Percentiles rank a stretch among this genome's conserved stretches.
phyloP scores from a whole-genome alignment of 2,888 invertebrate genomes.

The Bellardia bayeri region DNA sequence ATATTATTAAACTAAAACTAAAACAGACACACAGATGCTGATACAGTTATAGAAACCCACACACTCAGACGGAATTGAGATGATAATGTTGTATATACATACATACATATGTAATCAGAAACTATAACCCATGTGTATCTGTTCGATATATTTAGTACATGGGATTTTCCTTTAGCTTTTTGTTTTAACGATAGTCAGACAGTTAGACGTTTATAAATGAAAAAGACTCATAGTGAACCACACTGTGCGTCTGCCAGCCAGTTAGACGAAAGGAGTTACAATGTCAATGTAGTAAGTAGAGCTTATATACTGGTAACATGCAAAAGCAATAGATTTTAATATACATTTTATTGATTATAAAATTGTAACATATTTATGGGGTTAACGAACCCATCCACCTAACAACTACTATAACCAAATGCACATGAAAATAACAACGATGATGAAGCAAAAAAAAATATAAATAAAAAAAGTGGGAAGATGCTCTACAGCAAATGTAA shows the following conservation, averaged over 20 bases:
- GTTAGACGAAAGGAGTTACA: slow-evolving; percentile 9
- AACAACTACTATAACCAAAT: not conserved
- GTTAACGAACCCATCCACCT: slow-evolving; percentile 32
- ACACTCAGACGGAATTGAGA: not conserved
- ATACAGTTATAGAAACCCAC: not conserved
- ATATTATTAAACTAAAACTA: slow-evolving; percentile 26
- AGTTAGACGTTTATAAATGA: slow-evolving; percentile 3
- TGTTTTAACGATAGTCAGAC: slow-evolving; percentile 27
- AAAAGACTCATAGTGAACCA: not conserved
- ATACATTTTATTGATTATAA: slow-evolving; percentile 57
- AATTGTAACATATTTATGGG: slow-evolving; percentile 59
- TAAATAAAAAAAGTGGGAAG: not conserved
- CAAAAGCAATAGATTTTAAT: slow-evolving; percentile 51
- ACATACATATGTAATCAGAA: not conserved
- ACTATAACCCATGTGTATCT: slow-evolving; percentile 16
- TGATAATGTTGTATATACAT: not conserved
- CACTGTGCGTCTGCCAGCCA: not conserved
- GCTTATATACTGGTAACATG: slow-evolving; percentile 24
- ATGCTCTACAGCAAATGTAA: slow-evolving; percentile 17
- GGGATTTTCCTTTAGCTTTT: not conserved
- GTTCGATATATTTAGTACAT: not conserved
- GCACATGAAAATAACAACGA: slow-evolving; percentile 15
- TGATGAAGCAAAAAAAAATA: not conserved
- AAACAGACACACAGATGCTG: not conserved
- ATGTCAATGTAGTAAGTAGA: slow-evolving; percentile 35